phyloP scores from a whole-genome alignment of 2,113 vertebrate species.

The Anhinga rufa region DNA sequence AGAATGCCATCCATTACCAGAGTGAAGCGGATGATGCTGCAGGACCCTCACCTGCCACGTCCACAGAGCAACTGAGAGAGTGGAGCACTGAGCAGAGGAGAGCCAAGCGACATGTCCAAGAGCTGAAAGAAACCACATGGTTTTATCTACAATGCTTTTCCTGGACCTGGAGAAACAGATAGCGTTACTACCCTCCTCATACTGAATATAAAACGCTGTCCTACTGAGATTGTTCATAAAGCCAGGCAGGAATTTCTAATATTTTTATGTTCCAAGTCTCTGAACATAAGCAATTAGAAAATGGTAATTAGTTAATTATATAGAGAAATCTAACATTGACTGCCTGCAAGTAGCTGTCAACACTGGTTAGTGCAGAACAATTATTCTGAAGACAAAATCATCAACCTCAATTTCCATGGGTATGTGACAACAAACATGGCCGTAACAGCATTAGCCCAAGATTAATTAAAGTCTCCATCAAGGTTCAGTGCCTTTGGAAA shows the following conservation, averaged over 20 bases:
- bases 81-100: too few species aligned
- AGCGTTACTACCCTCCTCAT: not conserved
- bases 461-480: not conserved
- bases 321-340: not conserved
- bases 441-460: not conserved
- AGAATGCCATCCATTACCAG: too few species aligned
- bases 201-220: not conserved
- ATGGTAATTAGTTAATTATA: not conserved
- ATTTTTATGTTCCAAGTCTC: not conserved
- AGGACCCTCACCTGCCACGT: not conserved
- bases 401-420: not conserved
- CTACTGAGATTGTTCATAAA: accelerated
- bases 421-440: not conserved
- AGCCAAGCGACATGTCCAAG: not conserved
- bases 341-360: not conserved
- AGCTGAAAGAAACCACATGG: not conserved
- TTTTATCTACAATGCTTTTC: not conserved
- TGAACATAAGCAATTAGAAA: not conserved
- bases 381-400: not conserved
- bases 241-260: not conserved
- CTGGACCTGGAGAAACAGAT: not conserved
- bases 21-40: accelerated
- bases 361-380: not conserved
- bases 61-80: accelerated
- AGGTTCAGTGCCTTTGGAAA: not conserved